A percentile compares a stretch with the other conserved stretches of the same genome.
Conservation (phyloP, 2,113 vertebrate genomes). For the Leiothrix lutea region DNA sequence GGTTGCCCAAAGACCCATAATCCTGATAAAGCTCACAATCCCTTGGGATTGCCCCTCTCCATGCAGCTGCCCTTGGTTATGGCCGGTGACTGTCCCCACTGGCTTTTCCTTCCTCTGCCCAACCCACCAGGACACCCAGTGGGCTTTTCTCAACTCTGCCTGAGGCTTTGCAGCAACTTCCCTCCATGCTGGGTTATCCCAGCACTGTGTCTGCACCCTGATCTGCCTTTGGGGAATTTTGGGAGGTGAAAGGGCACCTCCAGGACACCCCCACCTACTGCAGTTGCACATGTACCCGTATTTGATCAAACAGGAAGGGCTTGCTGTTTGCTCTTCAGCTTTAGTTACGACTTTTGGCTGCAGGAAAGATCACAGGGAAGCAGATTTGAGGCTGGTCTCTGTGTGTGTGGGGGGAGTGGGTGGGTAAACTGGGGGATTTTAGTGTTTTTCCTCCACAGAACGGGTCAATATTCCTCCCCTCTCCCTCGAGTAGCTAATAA, state of each 20-base stretch:
- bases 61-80: neutral
- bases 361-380: neutral
- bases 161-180: neutral
- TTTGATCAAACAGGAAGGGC: neutral
- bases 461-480: constrained; percentile 11
- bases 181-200: neutral
- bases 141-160: neutral
- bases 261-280: neutral
- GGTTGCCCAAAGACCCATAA: neutral
- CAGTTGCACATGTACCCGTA: neutral
- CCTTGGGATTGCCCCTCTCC: neutral
- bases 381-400: neutral
- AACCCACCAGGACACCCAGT: neutral
- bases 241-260: neutral
- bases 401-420: neutral
- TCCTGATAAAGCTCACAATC: neutral
- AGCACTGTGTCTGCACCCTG: neutral
- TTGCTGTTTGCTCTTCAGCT: neutral
- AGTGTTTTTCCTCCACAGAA: neutral
- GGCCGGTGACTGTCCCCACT: accelerated
- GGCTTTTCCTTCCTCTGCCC: neutral
- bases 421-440: neutral
- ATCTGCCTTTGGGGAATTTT: neutral
- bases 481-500: constrained; percentile 64
- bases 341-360: neutral